Conservation (phyloP, 2,888 invertebrate species). For the Cryptus armator region DNA sequence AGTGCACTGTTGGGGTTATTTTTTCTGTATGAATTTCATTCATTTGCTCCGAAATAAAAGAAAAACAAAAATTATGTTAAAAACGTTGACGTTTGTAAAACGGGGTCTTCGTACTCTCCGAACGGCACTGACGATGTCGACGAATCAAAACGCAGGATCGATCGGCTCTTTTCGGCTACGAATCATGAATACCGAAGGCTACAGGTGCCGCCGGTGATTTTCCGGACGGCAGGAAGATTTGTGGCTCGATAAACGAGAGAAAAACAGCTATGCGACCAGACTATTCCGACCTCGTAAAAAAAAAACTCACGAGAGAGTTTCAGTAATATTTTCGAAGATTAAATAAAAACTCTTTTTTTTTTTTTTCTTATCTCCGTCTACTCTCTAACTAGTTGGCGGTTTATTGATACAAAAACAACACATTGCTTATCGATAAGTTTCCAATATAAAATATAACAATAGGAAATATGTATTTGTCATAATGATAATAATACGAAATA, state of each 20-base stretch:
- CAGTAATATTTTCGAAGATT: background rate
- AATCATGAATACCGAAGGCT: slow-evolving; percentile 65
- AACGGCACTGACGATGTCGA: slow-evolving; percentile 59
- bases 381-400: slow-evolving; percentile 3
- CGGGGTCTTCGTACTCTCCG: background rate
- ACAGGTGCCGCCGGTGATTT: slow-evolving; percentile 75
- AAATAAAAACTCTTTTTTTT: background rate
- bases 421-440: slow-evolving; percentile 29
- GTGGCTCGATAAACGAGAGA: slow-evolving; percentile 28
- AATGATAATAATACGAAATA: slow-evolving; percentile 41
- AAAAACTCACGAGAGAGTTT: background rate
- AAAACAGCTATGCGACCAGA: background rate
- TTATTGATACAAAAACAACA: slow-evolving; percentile 55
- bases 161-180: slow-evolving; percentile 76
- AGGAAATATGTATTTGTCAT: slow-evolving; percentile 53
- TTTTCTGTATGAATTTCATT: background rate
- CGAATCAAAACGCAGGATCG: slow-evolving; percentile 80
- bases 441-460: slow-evolving; percentile 52
- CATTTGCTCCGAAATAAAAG: background rate
- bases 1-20: background rate
- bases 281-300: slow-evolving; percentile 10
- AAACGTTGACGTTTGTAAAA: background rate
- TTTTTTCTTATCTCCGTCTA: background rate
- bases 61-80: background rate
- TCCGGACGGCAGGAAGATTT: slow-evolving; percentile 56